Evolutionary conservation across 2,888 invertebrate genomes (phyloP), one percentile per base, ranked within the genome.

Genomic region (Hirtodrosophila alboralis): DNA sequence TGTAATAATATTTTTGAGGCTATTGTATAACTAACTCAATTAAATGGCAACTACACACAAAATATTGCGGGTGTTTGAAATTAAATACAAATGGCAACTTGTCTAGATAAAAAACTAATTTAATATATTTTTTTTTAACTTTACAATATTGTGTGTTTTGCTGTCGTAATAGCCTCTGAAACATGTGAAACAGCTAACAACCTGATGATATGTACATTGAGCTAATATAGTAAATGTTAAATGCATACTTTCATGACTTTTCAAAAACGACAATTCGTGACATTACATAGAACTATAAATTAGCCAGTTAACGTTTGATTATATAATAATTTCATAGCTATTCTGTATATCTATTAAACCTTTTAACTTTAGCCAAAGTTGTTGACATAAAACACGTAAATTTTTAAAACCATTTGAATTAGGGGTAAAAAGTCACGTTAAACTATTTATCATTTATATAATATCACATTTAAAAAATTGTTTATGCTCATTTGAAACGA

Each of bases 181-280:
- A 4, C 13, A 36, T 40, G 12, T 38, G 23, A 23, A 7, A 23
- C 23, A 27, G 18, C 18, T 34, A 18, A 12, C 13, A 3, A 41
- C 75, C 60, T 78, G 79, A 52, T 47, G 37, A 51, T 37, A 45
- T 58, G 65, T 58, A 84, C 49, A 44, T 49, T 57, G 18, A 16
- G 31, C 41, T 49, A 64, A 56, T 69, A 47, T 43, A 18, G 40
- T 21, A 33, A 43, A 7, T 21, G 3, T 43, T 60, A 14, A 28
- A 34, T 13, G 33, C 37, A 44, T 56, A 49, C 54, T 36, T 33
- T 9, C 4, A 34, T 10, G 33, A 3, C 16, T 16, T n/a, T 45
- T 45, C 9, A 37, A 30, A 10, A 16, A 53, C 43, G 6, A 14
- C 3, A 30, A 60, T 34, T 75, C 84, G 86, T 79, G 86, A 71